phyloP scores from a whole-genome alignment of 2,113 vertebrate species.

The Crypturellus undulatus region DNA sequence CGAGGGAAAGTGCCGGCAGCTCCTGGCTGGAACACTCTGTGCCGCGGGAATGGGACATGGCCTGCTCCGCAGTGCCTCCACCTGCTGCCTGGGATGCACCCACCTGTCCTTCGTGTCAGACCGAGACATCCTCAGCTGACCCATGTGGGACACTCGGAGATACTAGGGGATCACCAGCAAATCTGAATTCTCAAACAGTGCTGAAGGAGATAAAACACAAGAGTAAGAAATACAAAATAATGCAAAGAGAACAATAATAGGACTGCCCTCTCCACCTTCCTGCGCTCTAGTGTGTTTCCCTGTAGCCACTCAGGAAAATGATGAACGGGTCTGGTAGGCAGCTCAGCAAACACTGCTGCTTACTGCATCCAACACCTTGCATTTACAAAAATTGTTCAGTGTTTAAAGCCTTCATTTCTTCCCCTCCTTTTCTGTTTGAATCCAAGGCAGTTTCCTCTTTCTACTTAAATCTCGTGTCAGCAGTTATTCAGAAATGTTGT shows the following conservation, averaged over 20 bases:
- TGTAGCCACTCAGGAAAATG: not conserved
- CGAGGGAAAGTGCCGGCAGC: not conserved
- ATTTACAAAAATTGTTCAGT: not conserved
- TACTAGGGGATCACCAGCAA: not conserved
- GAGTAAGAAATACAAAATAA: not conserved
- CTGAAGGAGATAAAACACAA: not conserved
- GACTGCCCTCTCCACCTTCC: not conserved
- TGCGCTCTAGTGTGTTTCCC: not conserved
- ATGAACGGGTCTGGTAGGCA: not conserved
- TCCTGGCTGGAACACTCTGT: not conserved
- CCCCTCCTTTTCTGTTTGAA: not conserved
- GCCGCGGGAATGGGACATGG: no score
- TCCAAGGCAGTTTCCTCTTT: not conserved
- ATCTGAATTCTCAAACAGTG: not conserved
- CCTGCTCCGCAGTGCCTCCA: not conserved
- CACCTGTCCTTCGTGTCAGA: accelerated
- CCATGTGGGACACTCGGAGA: accelerated
- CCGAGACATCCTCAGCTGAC: accelerated
- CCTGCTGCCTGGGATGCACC: not conserved
- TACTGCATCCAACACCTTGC: accelerated
- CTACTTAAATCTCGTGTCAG: not conserved
- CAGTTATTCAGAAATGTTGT: not conserved
- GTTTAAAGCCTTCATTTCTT: not conserved
- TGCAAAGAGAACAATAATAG: not conserved
- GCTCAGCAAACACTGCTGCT: accelerated